These are phyloP conservation scores for Alectoris magna DNA, from an alignment of 2,797 vertebrate species.

Conservation along the genomic window DNA sequence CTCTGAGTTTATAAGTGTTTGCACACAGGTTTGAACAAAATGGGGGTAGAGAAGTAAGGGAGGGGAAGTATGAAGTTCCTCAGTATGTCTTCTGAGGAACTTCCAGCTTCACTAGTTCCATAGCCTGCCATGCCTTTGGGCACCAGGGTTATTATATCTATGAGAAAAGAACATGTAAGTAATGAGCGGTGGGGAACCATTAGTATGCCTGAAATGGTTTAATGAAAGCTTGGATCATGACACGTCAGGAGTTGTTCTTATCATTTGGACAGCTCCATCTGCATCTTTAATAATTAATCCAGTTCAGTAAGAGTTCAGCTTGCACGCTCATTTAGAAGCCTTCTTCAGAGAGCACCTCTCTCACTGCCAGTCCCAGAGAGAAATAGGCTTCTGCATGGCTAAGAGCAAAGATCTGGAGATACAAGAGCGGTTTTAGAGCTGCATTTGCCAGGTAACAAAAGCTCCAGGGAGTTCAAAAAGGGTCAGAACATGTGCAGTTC, in stretches of 20 bases:
- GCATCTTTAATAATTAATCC: constrained; percentile 99
- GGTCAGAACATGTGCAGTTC: constrained; percentile 90
- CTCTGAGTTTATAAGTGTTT: not conserved
- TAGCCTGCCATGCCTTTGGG: constrained; percentile 83
- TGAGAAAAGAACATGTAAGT: constrained; percentile 93
- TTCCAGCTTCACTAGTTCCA: constrained; percentile 77
- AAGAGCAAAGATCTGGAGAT: constrained; percentile 90
- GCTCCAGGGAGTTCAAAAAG: constrained; percentile 88
- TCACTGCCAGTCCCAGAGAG: constrained; percentile 84
- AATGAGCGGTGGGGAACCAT: constrained; percentile 93
- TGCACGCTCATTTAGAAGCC: constrained; percentile 89
- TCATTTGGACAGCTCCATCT: constrained; percentile 99
- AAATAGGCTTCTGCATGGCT: constrained; percentile 92
- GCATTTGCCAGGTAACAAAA: constrained; percentile 86
- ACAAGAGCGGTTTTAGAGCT: constrained; percentile 82
- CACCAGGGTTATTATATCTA: constrained; percentile 92
- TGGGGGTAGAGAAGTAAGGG: not conserved
- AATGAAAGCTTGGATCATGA: constrained; percentile 98
- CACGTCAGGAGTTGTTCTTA: constrained; percentile 94
- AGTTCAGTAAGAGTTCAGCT: constrained; percentile 97
- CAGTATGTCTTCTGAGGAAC: constrained; percentile 42
- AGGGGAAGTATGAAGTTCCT: constrained; percentile 23
- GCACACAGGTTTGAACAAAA: not conserved
- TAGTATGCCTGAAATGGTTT: constrained; percentile 96
- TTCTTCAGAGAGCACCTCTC: constrained; percentile 86